A percentile compares a stretch with the other conserved stretches of the same genome.
These are phyloP conservation scores for Xestia rhomboidea DNA, from an alignment of 2,888 invertebrate species.

Conservation along the genomic window DNA sequence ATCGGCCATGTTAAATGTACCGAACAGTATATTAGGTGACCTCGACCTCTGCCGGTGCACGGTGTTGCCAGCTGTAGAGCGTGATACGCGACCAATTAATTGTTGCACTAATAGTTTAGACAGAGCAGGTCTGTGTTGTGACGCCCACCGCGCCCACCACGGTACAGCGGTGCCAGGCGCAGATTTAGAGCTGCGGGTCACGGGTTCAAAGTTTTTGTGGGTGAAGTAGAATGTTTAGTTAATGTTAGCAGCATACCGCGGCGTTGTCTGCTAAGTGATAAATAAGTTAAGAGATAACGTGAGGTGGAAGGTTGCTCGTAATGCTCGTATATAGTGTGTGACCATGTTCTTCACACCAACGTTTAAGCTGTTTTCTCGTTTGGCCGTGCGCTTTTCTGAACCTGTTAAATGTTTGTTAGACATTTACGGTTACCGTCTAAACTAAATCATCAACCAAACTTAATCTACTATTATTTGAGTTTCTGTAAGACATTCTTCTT, in stretches of 20 bases:
- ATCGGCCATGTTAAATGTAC: conserved; percentile 32
- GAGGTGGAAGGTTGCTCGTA: conserved; percentile 44
- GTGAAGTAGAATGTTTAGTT: conserved; percentile 49
- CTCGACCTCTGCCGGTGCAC: conserved; percentile 25
- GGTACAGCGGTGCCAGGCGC: conserved; percentile 21
- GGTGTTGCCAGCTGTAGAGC: conserved; percentile 34
- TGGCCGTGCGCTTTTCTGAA: background rate
- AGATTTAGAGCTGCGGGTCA: conserved; percentile 55
- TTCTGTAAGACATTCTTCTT: background rate
- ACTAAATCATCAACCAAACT: conserved; percentile 4
- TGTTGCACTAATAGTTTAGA: conserved; percentile 45
- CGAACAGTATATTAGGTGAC: conserved; percentile 46
- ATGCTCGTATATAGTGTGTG: conserved; percentile 28
- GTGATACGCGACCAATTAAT: conserved; percentile 63
- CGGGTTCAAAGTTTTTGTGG: conserved; percentile 49
- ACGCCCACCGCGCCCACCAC: too few species aligned
- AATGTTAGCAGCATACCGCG: conserved; percentile 45
- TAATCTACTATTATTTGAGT: background rate
- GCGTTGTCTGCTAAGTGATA: conserved; percentile 49
- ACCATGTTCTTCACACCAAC: conserved; percentile 27
- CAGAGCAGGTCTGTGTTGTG: conserved; percentile 45
- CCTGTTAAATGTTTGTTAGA: conserved; percentile 5
- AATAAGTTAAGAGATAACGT: conserved; percentile 48
- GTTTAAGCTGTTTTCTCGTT: conserved; percentile 11
- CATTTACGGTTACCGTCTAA: background rate